These are phyloP conservation scores for Diploptera punctata DNA, from an alignment of 2,888 invertebrate species.

Conservation along the genomic window DNA sequence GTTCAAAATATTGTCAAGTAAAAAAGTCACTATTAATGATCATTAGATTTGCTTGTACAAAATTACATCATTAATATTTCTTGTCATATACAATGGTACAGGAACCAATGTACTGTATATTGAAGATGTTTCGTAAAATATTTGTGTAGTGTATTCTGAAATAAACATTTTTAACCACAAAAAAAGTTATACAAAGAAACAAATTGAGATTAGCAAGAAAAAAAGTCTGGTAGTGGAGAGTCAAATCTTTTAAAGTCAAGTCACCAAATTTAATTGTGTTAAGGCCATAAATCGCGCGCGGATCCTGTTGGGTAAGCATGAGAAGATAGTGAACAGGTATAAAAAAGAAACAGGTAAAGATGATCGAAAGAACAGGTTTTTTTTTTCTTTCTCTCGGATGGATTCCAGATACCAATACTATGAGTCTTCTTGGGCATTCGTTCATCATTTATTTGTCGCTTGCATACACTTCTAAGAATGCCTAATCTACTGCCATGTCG, in stretches of 20 bases:
- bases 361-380: conserved; percentile 18
- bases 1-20: too few species aligned
- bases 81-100: background rate
- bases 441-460: background rate
- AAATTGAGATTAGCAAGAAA: background rate
- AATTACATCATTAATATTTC: background rate
- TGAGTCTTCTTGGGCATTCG: background rate
- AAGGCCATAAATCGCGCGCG: conserved; percentile 26
- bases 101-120: background rate
- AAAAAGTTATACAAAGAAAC: background rate
- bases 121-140: too few species aligned
- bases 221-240: background rate
- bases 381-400: conserved; percentile 14
- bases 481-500: background rate
- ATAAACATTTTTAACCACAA: conserved; percentile 2
- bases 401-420: conserved; percentile 10
- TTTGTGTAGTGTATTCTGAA: background rate
- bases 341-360: background rate
- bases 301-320: conserved; percentile 15
- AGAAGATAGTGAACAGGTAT: conserved; percentile 5
- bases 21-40: background rate
- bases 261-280: conserved; percentile 29
- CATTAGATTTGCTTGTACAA: background rate
- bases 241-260: conserved; percentile 11
- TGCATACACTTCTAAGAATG: background rate